Conservation (phyloP, 2,113 vertebrate species). For the Dicentrarchus labrax region DNA sequence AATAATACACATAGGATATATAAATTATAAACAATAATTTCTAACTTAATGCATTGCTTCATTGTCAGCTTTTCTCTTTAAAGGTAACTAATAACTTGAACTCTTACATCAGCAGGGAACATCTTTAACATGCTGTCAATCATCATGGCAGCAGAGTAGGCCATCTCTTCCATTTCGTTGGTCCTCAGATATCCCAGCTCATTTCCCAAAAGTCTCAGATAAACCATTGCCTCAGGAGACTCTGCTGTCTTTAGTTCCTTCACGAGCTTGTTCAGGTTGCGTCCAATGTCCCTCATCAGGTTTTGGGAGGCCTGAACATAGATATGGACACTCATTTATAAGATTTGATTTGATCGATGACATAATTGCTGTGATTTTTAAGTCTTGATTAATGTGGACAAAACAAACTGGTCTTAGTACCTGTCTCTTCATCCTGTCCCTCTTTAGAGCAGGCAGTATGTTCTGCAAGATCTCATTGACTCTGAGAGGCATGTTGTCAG, state of each 20-base stretch:
- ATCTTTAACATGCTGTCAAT: conserved; percentile 78
- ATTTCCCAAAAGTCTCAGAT: conserved; percentile 90
- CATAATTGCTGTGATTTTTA: too few species aligned
- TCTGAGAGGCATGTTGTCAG: conserved; percentile 87
- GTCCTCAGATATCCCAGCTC: conserved; percentile 93
- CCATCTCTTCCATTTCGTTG: conserved; percentile 85
- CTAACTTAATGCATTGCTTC: background rate
- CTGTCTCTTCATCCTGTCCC: conserved; percentile 81
- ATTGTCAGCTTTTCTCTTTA: background rate
- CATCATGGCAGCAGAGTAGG: conserved; percentile 76
- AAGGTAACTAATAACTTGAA: background rate
- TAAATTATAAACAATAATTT: background rate
- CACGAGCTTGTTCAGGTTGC: conserved; percentile 88
- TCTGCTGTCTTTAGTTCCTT: conserved; percentile 84
- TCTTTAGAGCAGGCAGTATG: conserved; percentile 85
- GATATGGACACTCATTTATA: background rate
- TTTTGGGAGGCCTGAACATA: conserved; percentile 80
- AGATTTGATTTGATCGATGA: background rate
- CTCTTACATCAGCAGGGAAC: conserved; percentile 81
- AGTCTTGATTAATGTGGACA: background rate
- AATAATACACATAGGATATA: background rate
- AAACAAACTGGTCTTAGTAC: conserved; percentile 54
- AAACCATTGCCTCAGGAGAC: conserved; percentile 91
- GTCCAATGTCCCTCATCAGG: conserved; percentile 85
- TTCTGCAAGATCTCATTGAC: conserved; percentile 86